These are phyloP conservation scores for western clawed frog (Xenopus tropicalis) DNA, from an alignment of 2,113 vertebrate genomes.

Conservation along the genomic window DNA sequence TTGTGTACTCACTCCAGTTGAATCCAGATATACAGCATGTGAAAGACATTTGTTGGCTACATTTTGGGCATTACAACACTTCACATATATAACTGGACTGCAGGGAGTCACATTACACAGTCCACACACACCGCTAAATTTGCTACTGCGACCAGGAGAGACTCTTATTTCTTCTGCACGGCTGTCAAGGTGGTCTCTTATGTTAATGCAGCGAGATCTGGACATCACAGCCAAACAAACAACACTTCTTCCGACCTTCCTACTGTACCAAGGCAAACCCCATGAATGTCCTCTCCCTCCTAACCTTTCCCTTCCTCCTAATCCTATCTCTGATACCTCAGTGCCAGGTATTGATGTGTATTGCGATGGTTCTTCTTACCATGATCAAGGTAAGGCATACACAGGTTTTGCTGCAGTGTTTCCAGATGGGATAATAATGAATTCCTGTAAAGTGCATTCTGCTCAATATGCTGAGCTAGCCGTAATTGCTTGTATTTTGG, in stretches of 20 bases:
- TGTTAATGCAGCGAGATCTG: neutral
- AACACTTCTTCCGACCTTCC: neutral
- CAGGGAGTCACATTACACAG: neutral
- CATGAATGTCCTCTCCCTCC: neutral
- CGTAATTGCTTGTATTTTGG: no score
- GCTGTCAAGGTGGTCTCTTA: neutral
- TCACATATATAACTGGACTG: neutral
- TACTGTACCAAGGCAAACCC: neutral
- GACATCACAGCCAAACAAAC: neutral
- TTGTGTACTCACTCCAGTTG: neutral
- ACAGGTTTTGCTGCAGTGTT: no score
- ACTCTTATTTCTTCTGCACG: neutral
- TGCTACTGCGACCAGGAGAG: neutral
- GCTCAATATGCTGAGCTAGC: no score
- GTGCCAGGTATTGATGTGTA: neutral
- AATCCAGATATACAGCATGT: no score
- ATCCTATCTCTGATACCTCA: neutral
- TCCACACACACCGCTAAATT: neutral
- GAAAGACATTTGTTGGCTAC: neutral
- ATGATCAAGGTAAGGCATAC: no score
- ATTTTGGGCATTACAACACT: neutral
- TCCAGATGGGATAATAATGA: no score
- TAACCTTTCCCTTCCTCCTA: neutral
- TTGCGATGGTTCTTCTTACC: neutral
- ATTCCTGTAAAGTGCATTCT: no score